Percentiles rank a stretch among this genome's conserved stretches.
Conservation (phyloP, 2,113 vertebrate species). For the Menura novaehollandiae region DNA sequence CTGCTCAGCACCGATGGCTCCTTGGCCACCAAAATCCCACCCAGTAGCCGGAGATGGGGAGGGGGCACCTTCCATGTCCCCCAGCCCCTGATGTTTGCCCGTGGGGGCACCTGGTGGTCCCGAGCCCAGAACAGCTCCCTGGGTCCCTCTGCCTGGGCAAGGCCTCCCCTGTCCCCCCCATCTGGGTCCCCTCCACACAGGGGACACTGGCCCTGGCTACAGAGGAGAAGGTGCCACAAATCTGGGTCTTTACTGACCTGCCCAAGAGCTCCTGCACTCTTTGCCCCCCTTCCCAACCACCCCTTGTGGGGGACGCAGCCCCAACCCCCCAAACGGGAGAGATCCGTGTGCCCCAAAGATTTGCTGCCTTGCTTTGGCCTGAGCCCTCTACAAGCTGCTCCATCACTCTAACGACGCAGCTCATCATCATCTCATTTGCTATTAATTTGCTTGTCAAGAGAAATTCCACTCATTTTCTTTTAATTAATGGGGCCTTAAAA, state of each 20-base stretch:
- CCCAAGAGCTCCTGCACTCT: neutral
- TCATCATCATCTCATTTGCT: neutral
- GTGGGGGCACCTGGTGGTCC: neutral
- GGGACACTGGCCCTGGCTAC: neutral
- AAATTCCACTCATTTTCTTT: conserved; percentile 5
- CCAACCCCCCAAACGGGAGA: neutral
- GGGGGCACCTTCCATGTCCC: neutral
- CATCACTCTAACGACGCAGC: neutral
- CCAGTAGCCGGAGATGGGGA: neutral
- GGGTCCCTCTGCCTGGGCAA: neutral
- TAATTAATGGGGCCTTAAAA: conserved; percentile 59
- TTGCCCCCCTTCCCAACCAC: neutral
- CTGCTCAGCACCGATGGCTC: neutral
- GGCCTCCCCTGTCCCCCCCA: neutral
- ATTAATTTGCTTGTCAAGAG: conserved; percentile 46
- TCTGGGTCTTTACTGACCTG: neutral
- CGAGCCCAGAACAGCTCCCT: accelerated
- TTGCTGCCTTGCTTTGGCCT: neutral
- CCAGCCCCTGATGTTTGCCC: neutral
- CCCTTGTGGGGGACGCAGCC: neutral
- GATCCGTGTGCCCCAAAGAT: accelerated
- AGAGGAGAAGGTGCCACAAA: neutral
- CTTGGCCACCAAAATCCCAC: neutral
- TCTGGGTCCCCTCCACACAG: accelerated
- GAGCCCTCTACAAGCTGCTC: conserved; percentile 8